These are phyloP conservation scores for Crotalus horridus DNA, from an alignment of 2,113 vertebrate species.

Conservation along the genomic window DNA sequence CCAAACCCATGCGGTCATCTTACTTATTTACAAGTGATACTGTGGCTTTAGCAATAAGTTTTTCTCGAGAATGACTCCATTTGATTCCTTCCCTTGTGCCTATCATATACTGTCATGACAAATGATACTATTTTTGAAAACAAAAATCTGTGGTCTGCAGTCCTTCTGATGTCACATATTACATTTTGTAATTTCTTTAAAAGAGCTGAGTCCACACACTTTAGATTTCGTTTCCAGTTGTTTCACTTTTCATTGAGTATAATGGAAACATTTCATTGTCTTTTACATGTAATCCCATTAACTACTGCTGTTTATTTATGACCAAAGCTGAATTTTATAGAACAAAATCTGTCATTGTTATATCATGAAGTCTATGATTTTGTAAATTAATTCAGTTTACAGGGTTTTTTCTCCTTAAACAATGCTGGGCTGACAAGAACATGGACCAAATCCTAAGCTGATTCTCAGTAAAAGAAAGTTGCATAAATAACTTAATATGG, in stretches of 20 bases:
- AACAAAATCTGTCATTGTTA: constrained; percentile 41
- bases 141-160: constrained; percentile 48
- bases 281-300: constrained; percentile 47
- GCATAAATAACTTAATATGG: not conserved
- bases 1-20: constrained; percentile 55
- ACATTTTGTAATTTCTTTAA: constrained; percentile 50
- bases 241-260: constrained; percentile 54
- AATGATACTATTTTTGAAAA: constrained; percentile 57
- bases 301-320: constrained; percentile 37
- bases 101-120: constrained; percentile 69
- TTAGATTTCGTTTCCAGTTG: constrained; percentile 21
- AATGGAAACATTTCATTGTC: constrained; percentile 31
- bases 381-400: constrained; percentile 37
- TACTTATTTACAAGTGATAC: constrained; percentile 67
- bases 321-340: constrained; percentile 21
- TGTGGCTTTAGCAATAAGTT: constrained; percentile 81
- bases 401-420: not conserved
- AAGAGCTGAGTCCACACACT: constrained; percentile 19
- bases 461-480: not conserved
- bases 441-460: not conserved
- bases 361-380: constrained; percentile 34
- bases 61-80: constrained; percentile 69
- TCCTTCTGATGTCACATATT: constrained; percentile 50
- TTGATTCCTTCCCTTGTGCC: constrained; percentile 71
- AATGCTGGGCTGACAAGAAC: not conserved